phyloP scores from a whole-genome alignment of 2,888 invertebrate species.

The Arctia plantaginis region DNA sequence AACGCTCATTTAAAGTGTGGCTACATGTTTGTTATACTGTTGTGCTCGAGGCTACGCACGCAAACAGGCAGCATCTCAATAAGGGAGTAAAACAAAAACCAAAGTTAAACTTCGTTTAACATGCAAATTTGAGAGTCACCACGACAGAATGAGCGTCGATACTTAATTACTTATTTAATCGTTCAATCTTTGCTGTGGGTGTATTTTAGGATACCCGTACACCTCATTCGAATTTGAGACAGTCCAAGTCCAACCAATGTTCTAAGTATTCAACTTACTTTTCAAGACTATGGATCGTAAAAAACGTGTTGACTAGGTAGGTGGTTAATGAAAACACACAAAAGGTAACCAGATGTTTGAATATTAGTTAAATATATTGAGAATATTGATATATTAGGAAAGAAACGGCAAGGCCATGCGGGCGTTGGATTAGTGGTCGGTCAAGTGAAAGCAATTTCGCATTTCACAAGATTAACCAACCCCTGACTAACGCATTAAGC shows the following conservation, averaged over 20 bases:
- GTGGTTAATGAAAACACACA: background rate
- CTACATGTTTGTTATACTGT: conserved; percentile 39
- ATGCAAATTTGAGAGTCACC: conserved; percentile 86
- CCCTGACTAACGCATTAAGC: too few relatives aligned
- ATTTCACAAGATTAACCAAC: too few relatives aligned
- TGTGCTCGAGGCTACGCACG: conserved; percentile 76
- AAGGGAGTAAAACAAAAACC: conserved; percentile 81
- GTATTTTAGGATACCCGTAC: conserved; percentile 53
- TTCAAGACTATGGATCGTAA: background rate
- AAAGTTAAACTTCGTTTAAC: conserved; percentile 85
- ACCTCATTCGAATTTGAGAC: conserved; percentile 20
- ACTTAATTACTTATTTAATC: conserved; percentile 86
- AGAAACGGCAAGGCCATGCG: too few relatives aligned
- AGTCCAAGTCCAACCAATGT: conserved; percentile 1
- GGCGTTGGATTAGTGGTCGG: too few relatives aligned
- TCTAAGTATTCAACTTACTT: background rate
- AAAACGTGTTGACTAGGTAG: background rate
- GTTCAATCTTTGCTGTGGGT: conserved; percentile 81
- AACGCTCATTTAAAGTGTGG: conserved; percentile 36
- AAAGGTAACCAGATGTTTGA: too few relatives aligned
- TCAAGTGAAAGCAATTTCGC: too few relatives aligned
- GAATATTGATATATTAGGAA: too few relatives aligned
- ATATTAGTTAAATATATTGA: too few relatives aligned
- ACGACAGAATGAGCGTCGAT: conserved; percentile 85
- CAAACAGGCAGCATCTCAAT: conserved; percentile 79